A percentile compares a stretch with the other conserved stretches of the same genome.
Conservation (phyloP, 2,888 invertebrate genomes). For the Silvanus unidentatus region DNA sequence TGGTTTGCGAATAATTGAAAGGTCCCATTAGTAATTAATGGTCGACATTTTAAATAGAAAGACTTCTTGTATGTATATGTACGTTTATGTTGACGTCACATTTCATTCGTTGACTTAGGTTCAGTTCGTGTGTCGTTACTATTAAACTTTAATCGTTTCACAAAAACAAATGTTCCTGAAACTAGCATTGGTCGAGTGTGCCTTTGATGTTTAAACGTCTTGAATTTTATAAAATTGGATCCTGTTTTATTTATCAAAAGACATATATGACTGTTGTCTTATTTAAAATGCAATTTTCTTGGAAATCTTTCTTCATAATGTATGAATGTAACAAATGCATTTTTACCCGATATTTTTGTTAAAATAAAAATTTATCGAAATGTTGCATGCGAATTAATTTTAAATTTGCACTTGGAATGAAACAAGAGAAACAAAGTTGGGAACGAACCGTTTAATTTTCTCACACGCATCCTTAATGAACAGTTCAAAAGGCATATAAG, state of each 20-base stretch:
- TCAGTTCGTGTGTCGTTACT: conserved; percentile 36
- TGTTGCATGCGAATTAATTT: no score
- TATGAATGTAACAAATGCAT: conserved; percentile 5
- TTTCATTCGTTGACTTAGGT: conserved; percentile 37
- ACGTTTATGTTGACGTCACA: conserved; percentile 32
- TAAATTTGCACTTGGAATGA: no score
- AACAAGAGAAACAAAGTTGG: no score
- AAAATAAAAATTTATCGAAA: no score
- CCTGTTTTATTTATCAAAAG: conserved; percentile 25
- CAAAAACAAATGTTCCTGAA: conserved; percentile 31
- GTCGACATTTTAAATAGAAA: conserved; percentile 39
- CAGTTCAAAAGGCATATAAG: no score
- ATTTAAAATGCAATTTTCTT: conserved; percentile 15
- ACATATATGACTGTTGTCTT: conserved; percentile 9
- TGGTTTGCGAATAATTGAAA: conserved; percentile 37
- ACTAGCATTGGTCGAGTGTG: conserved; percentile 22
- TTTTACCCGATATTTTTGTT: conserved; percentile 7
- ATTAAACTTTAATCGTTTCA: conserved; percentile 36
- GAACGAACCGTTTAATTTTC: conserved; percentile 1
- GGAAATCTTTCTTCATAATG: conserved; percentile 8
- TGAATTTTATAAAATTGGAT: conserved; percentile 25
- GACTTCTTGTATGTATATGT: conserved; percentile 12
- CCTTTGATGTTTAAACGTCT: conserved; percentile 28
- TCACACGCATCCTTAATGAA: background rate
- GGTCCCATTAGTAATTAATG: conserved; percentile 35